Evolutionary conservation across 1,140 invertebrate genomes (phyloP).

Genomic region (Rhysida immarginata): DNA sequence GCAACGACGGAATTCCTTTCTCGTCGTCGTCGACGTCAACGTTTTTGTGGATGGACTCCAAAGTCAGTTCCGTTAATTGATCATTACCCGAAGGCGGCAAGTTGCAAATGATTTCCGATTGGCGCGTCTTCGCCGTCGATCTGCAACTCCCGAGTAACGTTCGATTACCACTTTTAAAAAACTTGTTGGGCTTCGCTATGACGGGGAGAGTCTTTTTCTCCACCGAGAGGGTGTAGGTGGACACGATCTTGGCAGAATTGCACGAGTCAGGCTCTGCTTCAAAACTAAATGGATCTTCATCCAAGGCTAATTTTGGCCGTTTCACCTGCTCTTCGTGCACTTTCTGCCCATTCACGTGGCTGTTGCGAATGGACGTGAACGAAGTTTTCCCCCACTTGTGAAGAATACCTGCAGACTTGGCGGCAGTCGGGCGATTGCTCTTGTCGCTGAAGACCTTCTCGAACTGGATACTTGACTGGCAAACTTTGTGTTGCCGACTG

Average conservation of each 20-base stretch:
- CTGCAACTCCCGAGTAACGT: no score
- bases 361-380: constrained; percentile 72
- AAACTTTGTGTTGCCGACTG: constrained; percentile 17
- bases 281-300: constrained; percentile 11
- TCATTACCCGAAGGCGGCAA: no score
- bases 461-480: constrained; percentile 45
- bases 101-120: no score
- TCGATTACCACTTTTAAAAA: constrained; percentile 18
- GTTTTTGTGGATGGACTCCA: no score
- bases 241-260: constrained; percentile 11
- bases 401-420: constrained; percentile 67
- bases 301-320: not conserved
- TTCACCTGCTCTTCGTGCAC: not conserved
- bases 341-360: constrained; percentile 17
- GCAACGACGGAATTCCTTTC: no score
- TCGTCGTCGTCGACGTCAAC: no score
- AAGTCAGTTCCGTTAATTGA: no score
- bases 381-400: constrained; percentile 88
- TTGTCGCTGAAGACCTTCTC: constrained; percentile 58
- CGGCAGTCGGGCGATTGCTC: constrained; percentile 69
- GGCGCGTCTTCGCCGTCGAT: no score
- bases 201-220: constrained; percentile 2
- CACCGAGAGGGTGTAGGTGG: constrained; percentile 8
- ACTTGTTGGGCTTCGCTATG: constrained; percentile 17
- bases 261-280: not conserved